These are phyloP conservation scores for Drosophila ambigua DNA, from an alignment of 1,140 invertebrate genomes.

Conservation along the genomic window DNA sequence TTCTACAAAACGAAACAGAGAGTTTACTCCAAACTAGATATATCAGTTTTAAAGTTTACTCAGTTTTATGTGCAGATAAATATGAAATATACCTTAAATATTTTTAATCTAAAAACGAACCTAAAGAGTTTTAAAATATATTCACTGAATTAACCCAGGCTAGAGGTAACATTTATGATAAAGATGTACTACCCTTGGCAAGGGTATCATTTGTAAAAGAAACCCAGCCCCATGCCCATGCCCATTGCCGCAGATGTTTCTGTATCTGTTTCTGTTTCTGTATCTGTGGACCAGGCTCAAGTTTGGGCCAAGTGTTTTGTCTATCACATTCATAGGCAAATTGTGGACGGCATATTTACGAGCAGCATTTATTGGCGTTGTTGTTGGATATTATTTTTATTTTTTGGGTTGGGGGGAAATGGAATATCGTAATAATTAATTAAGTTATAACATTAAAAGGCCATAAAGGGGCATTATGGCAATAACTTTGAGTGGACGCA, in stretches of 20 bases:
- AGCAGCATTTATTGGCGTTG: slow-evolving; percentile 26
- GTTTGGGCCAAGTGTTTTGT: slow-evolving; percentile 41
- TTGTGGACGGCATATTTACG: slow-evolving; percentile 62
- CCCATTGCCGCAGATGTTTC: background rate
- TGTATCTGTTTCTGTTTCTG: background rate
- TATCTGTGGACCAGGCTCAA: background rate
- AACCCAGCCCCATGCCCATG: slow-evolving; percentile 3
- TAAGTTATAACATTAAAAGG: slow-evolving; percentile 80
- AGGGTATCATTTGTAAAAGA: slow-evolving; percentile 22
- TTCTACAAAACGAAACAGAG: too few species aligned
- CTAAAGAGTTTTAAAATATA: too few species aligned
- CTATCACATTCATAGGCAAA: slow-evolving; percentile 66
- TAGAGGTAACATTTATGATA: background rate
- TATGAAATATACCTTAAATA: too few species aligned
- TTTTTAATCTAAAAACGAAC: too few species aligned
- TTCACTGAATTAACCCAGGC: background rate
- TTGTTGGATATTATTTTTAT: slow-evolving; percentile 6
- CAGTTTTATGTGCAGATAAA: too few species aligned
- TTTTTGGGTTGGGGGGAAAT: slow-evolving; percentile 25
- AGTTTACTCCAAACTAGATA: too few species aligned
- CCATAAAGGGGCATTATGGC: slow-evolving; percentile 78
- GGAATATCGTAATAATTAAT: slow-evolving; percentile 77
- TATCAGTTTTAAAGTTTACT: too few species aligned
- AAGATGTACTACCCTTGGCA: background rate
- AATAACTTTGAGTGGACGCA: slow-evolving; percentile 73